These are phyloP conservation scores for Homarus gammarus DNA, from an alignment of 2,888 invertebrate species.

Conservation along the genomic window DNA sequence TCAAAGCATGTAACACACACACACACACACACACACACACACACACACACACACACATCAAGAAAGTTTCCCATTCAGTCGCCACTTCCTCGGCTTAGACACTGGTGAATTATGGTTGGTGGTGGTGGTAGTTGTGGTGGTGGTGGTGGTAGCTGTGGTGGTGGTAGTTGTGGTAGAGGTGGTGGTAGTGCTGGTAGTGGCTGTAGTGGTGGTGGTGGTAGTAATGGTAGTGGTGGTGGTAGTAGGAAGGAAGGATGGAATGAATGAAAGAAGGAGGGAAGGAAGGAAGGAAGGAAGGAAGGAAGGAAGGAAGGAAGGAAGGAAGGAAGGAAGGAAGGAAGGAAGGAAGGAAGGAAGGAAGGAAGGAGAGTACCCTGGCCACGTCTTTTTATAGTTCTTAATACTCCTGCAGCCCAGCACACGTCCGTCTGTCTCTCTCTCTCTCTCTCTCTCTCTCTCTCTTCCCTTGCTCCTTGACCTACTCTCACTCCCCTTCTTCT, in stretches of 20 bases:
- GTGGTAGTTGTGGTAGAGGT: too few relatives aligned
- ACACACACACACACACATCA: neutral
- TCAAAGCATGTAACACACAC: neutral
- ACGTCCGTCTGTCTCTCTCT: too few relatives aligned
- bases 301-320: neutral
- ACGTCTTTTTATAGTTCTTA: too few relatives aligned
- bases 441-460: conserved; percentile 16
- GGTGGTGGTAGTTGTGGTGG: too few relatives aligned
- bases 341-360: neutral
- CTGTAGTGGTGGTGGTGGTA: too few relatives aligned
- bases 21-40: conserved; percentile 10
- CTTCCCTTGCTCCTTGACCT: neutral
- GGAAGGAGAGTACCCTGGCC: too few relatives aligned
- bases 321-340: neutral
- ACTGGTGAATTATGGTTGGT: too few relatives aligned
- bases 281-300: neutral
- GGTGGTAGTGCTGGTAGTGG: too few relatives aligned
- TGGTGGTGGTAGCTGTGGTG: too few relatives aligned
- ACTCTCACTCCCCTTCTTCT: neutral
- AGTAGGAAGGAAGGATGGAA: neutral
- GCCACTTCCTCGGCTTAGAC: too few relatives aligned
- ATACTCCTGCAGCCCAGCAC: too few relatives aligned
- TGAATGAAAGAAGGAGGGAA: neutral
- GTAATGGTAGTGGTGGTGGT: too few relatives aligned
- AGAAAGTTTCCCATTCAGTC: neutral